phyloP scores from a whole-genome alignment of 2,888 invertebrate genomes.

The Drosophila nr. fundita region DNA sequence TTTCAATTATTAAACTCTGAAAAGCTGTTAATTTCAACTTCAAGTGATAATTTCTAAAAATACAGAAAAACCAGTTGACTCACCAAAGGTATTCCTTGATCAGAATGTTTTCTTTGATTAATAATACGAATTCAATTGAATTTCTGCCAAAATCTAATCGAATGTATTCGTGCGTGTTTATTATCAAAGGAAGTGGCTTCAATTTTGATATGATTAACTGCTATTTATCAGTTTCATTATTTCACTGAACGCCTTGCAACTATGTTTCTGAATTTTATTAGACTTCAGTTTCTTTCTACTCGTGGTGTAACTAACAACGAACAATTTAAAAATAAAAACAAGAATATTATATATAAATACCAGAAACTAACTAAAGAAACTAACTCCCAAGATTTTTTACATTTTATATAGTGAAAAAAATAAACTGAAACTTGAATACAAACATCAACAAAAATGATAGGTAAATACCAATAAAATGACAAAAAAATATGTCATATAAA shows the following conservation, averaged over 20 bases:
- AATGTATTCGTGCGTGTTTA: conserved; percentile 1
- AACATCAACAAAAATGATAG: conserved; percentile 12
- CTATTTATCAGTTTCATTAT: conserved; percentile 6
- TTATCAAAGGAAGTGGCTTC: conserved; percentile 9
- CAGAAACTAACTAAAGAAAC: background rate
- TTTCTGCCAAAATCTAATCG: conserved; percentile 20
- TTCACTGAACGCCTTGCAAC: background rate
- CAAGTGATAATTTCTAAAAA: background rate
- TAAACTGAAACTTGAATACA: background rate
- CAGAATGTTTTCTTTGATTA: conserved; percentile 16
- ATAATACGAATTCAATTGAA: background rate
- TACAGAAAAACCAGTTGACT: conserved; percentile 1
- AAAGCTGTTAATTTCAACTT: background rate
- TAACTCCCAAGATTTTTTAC: background rate
- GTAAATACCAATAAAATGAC: conserved; percentile 4
- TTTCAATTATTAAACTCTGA: background rate
- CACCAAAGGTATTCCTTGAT: conserved; percentile 3
- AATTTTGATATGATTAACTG: conserved; percentile 13
- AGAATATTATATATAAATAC: background rate
- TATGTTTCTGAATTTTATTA: background rate
- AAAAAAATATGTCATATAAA: no score
- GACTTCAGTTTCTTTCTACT: conserved; percentile 8
- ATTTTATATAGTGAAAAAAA: background rate
- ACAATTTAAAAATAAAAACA: background rate
- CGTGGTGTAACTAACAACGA: background rate